A percentile compares a stretch with the other conserved stretches of the same genome.
Evolutionary conservation across 2,797 vertebrate genomes (phyloP).

Genomic region (Pipistrellus nathusii): DNA sequence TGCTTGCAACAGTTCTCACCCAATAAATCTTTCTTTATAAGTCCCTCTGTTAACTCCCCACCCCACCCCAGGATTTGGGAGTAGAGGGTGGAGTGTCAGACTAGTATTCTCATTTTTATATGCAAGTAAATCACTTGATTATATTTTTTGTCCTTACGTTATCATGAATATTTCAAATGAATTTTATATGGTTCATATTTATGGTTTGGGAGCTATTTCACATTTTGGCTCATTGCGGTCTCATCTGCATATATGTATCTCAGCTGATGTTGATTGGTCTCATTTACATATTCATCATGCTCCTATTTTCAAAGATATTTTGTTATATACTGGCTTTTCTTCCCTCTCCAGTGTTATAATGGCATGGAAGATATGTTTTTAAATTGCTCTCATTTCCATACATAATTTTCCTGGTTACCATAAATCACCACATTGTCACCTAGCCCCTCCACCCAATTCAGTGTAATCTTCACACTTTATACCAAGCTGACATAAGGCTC

Average conservation of each 20-base stretch:
- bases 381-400: constrained; percentile 82
- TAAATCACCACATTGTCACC: constrained; percentile 84
- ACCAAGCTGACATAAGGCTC: constrained; percentile 83
- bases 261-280: constrained; percentile 86
- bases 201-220: constrained; percentile 86
- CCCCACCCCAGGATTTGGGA: constrained; percentile 74
- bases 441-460: constrained; percentile 67
- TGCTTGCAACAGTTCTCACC: not conserved
- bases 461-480: constrained; percentile 72
- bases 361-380: constrained; percentile 80
- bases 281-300: constrained; percentile 88
- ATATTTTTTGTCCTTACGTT: constrained; percentile 84
- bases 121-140: constrained; percentile 88
- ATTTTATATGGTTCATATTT: constrained; percentile 87
- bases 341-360: constrained; percentile 78
- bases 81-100: constrained; percentile 77
- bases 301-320: constrained; percentile 85
- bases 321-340: constrained; percentile 80
- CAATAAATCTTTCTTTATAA: constrained; percentile 76
- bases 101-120: constrained; percentile 83
- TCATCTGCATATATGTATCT: constrained; percentile 86
- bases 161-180: constrained; percentile 87
- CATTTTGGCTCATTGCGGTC: constrained; percentile 85
- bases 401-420: constrained; percentile 79
- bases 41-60: constrained; percentile 71